Base-by-base conservation (phyloP, 2,888 invertebrate genomes). In the Phorcus lineatus region DNA sequence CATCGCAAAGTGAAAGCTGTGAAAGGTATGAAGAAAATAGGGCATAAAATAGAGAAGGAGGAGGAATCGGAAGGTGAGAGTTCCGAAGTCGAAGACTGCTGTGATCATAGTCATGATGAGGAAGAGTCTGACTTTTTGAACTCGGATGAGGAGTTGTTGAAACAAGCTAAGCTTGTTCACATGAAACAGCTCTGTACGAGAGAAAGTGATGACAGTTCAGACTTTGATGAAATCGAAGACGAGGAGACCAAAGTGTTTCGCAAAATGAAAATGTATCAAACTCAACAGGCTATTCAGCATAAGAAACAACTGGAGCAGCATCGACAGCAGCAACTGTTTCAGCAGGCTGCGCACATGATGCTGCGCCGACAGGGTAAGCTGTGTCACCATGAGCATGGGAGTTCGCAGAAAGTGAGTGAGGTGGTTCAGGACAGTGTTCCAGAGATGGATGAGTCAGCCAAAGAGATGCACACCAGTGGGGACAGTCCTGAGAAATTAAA, bases 181-280 rank as follows among this genome's bases (percentile, higher is more conserved):
- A 36, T 82, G 67, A 82, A 78, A 22, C 77, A 81, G n/a, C 19
- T 62, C 0, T 81, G 52, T 54, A 74, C 31, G 74, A 84, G 84
- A 16, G 86, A 88, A 78, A 89, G 88, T 82, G 90, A 89, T 31
- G 90, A 87, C 57, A 88, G 88, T 75, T 90, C 90, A 0, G 90
- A 91, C n/a, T 87, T 85, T 79, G 89, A 89, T 57, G 89, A 88
- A n/a, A 86, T 80, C 1, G 81, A 80, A 47, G 47, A 47, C 11
- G 86, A 86, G 74, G 82, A 83, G 47, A 74, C 81, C 2, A 76
- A 80, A 31, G 52, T 85, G 54, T 52, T 81, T 22, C 82, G 78
- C 16, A 80, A 81, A 31, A 82, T 83, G 28, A 85, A 85, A 75
- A 81, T 83, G 62, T 83, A 80, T 81, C 81, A 82, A 53, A 84